phyloP scores from a whole-genome alignment of 1,140 invertebrate genomes.

The Drosophila kohkoa region DNA sequence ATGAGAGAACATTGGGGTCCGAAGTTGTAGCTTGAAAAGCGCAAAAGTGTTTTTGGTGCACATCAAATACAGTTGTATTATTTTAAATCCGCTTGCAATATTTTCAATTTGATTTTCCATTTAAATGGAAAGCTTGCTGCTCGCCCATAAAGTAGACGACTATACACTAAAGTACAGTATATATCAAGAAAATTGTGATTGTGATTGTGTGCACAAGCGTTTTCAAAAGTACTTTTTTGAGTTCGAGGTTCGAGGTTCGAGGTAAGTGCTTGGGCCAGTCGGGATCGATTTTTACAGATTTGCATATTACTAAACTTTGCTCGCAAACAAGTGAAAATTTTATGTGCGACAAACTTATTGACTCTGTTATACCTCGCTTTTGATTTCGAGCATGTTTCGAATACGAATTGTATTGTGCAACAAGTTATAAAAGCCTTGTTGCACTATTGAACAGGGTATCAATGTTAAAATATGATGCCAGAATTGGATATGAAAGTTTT shows the following conservation, averaged over 20 bases:
- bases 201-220: background rate
- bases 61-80: constrained; percentile 73
- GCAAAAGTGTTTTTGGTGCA: constrained; percentile 68
- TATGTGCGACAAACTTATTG: background rate
- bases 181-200: constrained; percentile 26
- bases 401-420: background rate
- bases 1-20: constrained; percentile 29
- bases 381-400: background rate
- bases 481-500: background rate
- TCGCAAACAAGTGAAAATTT: background rate
- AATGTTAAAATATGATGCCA: background rate
- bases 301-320: constrained; percentile 14
- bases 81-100: constrained; percentile 81
- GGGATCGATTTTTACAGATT: constrained; percentile 3
- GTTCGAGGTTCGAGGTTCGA: background rate
- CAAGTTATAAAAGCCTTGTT: background rate
- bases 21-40: constrained; percentile 59
- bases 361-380: background rate
- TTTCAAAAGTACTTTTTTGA: constrained; percentile 5
- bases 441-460: background rate
- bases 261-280: background rate
- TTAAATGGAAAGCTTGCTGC: constrained; percentile 66
- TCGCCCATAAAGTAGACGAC: background rate
- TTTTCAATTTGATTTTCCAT: constrained; percentile 79
- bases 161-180: background rate